Evolutionary conservation across 2,797 vertebrate genomes (phyloP).

Genomic region (Cossypha niveicapilla): DNA sequence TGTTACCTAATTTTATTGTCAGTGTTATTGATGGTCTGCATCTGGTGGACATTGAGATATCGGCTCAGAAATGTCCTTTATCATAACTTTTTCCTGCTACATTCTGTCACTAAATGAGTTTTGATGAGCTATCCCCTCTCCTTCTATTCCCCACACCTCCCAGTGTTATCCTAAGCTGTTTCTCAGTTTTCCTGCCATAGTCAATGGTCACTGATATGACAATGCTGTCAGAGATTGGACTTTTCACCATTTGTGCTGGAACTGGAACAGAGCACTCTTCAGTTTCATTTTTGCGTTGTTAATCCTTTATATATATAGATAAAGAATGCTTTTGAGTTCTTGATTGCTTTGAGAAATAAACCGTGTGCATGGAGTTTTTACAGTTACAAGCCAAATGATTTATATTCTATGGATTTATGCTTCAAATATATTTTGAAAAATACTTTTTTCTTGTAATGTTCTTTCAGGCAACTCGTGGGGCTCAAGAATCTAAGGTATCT

Average conservation of each 20-base stretch:
- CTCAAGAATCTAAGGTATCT: constrained; percentile 77
- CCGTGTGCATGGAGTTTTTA: neutral
- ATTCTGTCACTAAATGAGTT: neutral
- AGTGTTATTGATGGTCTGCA: neutral
- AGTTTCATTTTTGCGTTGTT: neutral
- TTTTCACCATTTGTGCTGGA: neutral
- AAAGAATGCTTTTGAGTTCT: neutral
- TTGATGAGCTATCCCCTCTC: neutral
- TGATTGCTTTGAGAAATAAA: neutral
- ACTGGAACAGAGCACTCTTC: neutral
- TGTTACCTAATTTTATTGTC: neutral
- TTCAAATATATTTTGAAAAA: neutral
- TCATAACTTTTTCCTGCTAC: neutral
- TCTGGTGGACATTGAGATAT: neutral
- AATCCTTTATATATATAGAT: accelerated
- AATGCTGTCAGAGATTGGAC: neutral
- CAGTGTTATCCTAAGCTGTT: neutral
- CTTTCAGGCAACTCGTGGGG: constrained; percentile 78
- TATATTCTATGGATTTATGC: accelerated
- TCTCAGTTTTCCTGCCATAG: neutral
- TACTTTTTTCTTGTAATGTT: neutral
- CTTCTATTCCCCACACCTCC: neutral
- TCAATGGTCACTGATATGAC: neutral
- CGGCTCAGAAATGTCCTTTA: neutral
- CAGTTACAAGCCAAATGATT: neutral